A percentile compares a stretch with the other conserved stretches of the same genome.
Conservation (phyloP, 1,140 invertebrate species). For the Brachionus rotundiformis region DNA sequence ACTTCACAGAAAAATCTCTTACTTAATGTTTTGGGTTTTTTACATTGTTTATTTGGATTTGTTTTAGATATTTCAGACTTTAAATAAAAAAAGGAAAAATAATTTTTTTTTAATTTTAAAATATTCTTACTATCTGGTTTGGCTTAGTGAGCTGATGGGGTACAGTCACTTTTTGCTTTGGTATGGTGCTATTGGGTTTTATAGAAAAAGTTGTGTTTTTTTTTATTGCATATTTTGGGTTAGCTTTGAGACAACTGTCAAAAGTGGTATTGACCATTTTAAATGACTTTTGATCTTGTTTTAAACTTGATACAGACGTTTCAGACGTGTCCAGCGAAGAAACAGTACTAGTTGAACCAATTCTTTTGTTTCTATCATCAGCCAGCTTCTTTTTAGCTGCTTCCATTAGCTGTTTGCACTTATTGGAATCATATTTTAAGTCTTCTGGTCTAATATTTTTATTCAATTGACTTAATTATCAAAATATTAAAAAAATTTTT, state of each 20-base stretch:
- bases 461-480: neutral
- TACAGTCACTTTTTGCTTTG: neutral
- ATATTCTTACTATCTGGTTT: neutral
- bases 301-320: neutral
- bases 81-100: neutral
- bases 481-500: too few relatives aligned
- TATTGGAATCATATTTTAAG: neutral
- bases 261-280: constrained; percentile 25
- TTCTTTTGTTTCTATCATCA: neutral
- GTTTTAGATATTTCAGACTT: neutral
- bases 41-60: neutral
- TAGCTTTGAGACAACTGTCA: neutral
- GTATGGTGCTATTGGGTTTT: neutral
- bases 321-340: neutral
- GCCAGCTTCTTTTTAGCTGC: neutral
- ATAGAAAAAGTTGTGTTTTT: constrained; percentile 33
- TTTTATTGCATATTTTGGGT: neutral
- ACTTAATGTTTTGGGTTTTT: neutral
- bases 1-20: neutral
- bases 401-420: neutral
- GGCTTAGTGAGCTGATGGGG: neutral
- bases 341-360: constrained; percentile 26
- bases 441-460: constrained; percentile 30
- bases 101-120: too few relatives aligned
- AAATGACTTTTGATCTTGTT: constrained; percentile 8